These are phyloP conservation scores for Daktulosphaira vitifoliae DNA, from an alignment of 1,140 invertebrate species.

Conservation along the genomic window DNA sequence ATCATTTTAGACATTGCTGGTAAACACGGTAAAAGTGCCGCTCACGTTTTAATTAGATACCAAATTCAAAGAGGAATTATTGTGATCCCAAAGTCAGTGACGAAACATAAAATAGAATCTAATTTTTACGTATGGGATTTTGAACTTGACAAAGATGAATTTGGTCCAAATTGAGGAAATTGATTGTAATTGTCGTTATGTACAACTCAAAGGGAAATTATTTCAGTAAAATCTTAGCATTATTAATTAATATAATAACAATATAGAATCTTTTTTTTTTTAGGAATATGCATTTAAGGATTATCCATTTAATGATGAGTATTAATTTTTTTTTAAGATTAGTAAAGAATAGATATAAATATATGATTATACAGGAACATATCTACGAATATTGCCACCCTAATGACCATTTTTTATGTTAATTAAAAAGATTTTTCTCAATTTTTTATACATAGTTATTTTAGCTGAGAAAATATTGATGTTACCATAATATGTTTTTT, in stretches of 20 bases:
- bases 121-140: constrained; percentile 69
- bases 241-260: no score
- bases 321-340: no score
- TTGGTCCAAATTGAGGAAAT: constrained; percentile 43
- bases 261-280: not conserved
- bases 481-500: no score
- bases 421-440: no score
- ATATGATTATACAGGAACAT: no score
- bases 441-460: no score
- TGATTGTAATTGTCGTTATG: constrained; percentile 41
- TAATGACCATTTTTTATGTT: no score
- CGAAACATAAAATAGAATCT: constrained; percentile 54
- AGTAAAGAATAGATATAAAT: no score
- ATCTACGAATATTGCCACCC: no score
- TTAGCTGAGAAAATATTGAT: no score
- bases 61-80: constrained; percentile 48
- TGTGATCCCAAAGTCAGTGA: constrained; percentile 60
- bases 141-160: constrained; percentile 51
- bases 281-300: not conserved
- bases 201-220: constrained; percentile 40
- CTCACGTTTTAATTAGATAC: constrained; percentile 61
- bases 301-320: not conserved
- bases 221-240: no score
- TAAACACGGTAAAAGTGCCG: constrained; percentile 59
- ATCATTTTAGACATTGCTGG: constrained; percentile 54